These are phyloP conservation scores for Spea multiplicata DNA, from an alignment of 2,113 vertebrate genomes.

Conservation along the genomic window DNA sequence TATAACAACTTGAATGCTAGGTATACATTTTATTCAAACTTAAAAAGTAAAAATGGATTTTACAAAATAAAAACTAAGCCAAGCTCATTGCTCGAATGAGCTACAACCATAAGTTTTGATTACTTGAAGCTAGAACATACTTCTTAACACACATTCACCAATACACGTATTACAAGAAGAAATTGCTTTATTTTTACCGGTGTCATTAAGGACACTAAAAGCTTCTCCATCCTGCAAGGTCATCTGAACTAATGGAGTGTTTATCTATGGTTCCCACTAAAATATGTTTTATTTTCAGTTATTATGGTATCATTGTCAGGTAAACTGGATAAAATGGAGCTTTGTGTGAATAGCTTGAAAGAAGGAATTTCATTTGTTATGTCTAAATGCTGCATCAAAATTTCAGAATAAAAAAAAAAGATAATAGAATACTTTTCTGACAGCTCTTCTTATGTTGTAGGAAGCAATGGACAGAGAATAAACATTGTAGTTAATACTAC, in stretches of 20 bases:
- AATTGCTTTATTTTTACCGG: conserved; percentile 19
- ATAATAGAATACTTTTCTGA: conserved; percentile 26
- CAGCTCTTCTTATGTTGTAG: conserved; percentile 22
- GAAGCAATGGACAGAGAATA: conserved; percentile 28
- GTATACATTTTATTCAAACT: background rate
- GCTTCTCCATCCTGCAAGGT: conserved; percentile 8
- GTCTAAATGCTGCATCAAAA: conserved; percentile 21
- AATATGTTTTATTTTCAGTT: conserved; percentile 34
- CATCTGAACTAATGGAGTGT: conserved; percentile 36
- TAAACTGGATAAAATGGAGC: conserved; percentile 40
- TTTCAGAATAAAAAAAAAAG: conserved; percentile 19
- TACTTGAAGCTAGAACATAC: background rate
- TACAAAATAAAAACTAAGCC: background rate
- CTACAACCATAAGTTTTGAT: background rate
- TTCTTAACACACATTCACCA: background rate
- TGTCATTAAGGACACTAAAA: conserved; percentile 31
- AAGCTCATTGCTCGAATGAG: background rate
- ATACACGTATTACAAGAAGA: conserved; percentile 4
- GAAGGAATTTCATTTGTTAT: conserved; percentile 36
- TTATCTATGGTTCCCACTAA: conserved; percentile 29
- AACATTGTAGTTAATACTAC: conserved; percentile 23
- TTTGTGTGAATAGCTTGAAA: conserved; percentile 17
- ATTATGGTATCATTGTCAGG: conserved; percentile 28
- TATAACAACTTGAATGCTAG: background rate
- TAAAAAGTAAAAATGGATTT: background rate